Conservation (phyloP, 2,888 invertebrate genomes). For the Thymelicus acteon region DNA sequence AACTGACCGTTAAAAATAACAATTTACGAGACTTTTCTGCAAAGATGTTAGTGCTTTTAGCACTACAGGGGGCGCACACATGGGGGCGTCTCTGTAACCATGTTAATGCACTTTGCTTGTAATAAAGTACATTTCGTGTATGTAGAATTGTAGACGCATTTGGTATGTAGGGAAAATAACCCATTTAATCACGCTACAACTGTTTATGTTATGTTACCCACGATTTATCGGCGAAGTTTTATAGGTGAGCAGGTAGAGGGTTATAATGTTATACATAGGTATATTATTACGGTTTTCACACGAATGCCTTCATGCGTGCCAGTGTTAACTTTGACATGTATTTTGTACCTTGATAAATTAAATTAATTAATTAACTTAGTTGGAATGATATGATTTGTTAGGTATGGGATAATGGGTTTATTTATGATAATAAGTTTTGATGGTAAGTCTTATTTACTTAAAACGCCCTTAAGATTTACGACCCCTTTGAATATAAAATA, state of each 20-base stretch:
- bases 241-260: not conserved
- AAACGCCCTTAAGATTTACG: no score
- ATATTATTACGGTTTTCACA: no score
- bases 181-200: conserved; percentile 19
- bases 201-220: not conserved
- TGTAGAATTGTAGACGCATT: conserved; percentile 15
- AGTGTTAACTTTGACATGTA: not conserved
- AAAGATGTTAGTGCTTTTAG: conserved; percentile 43
- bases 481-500: no score
- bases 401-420: no score
- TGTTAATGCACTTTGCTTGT: conserved; percentile 68
- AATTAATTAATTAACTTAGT: no score
- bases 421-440: no score
- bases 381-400: no score
- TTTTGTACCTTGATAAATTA: not conserved
- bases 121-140: conserved; percentile 15
- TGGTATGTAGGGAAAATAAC: conserved; percentile 6
- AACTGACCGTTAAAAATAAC: not conserved
- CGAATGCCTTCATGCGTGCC: not conserved
- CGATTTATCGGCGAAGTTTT: conserved; percentile 16
- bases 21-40: conserved; percentile 41
- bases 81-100: conserved; percentile 58
- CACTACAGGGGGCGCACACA: conserved; percentile 50
- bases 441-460: no score
- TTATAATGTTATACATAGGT: not conserved